phyloP scores from a whole-genome alignment of 2,797 vertebrate genomes.

The Enteromius afrohamiltoni region DNA sequence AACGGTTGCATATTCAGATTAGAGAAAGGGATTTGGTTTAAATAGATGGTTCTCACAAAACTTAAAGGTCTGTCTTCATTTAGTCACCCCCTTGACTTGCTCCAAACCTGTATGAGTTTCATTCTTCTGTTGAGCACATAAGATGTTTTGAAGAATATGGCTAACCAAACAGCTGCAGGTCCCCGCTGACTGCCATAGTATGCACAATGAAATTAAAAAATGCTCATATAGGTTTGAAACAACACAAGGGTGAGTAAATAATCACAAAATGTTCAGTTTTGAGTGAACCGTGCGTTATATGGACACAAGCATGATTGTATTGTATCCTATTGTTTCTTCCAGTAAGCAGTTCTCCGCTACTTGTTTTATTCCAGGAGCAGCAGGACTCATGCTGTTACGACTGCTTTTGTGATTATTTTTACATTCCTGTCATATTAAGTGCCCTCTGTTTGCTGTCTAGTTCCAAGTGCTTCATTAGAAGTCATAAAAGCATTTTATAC shows the following conservation, averaged over 20 bases:
- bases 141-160: not conserved
- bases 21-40: not conserved
- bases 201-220: not conserved
- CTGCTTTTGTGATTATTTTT: slow-evolving; percentile 16
- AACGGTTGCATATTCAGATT: not conserved
- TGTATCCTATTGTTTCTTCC: not conserved
- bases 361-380: not conserved
- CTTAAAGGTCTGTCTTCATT: not conserved
- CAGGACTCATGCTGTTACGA: not conserved
- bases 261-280: not conserved
- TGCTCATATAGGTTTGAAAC: too few relatives aligned
- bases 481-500: not conserved
- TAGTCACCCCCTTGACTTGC: too few relatives aligned
- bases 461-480: not conserved
- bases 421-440: not conserved
- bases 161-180: not conserved
- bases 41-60: not conserved
- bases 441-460: not conserved
- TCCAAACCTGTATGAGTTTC: not conserved
- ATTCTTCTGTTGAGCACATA: not conserved
- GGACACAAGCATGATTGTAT: not conserved
- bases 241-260: not conserved
- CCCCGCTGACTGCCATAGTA: not conserved
- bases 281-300: not conserved
- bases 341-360: not conserved